Evolutionary conservation across 2,888 invertebrate genomes (phyloP), one percentile per base, ranked within the genome.

Genomic region (Apotomis betuletana): DNA sequence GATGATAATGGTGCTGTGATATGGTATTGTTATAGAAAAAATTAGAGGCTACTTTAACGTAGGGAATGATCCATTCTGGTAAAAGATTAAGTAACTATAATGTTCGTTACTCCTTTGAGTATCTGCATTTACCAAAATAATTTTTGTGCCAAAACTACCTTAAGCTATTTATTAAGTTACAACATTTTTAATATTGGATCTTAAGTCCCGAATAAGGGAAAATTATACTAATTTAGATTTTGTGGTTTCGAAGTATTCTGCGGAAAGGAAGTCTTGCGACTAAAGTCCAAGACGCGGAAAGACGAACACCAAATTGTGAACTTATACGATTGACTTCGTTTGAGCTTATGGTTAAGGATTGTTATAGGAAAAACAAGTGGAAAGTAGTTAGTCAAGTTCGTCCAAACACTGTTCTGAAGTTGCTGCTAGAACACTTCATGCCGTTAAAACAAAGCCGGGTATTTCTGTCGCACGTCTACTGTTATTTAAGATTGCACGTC

Each of bases 1-100:
- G 78, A 76, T 81, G 84, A 83, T 84, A 81, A 81, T 83, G 85
- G 86, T 85, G 85, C 90, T 90, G 87, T 90, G 88, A 88, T 90
- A 88, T 87, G 85, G 83, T 87, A 86, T 85, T 87, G 82, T 85
- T 86, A 81, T 84, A 87, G 81, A 84, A 79, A 65, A 67, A 60
- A 84, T 81, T 83, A 81, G 81, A 81, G 70, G 79, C 79, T 82
- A 82, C 78, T 80, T 80, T 78, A 80, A 67, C 80, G 80, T 81
- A 83, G 78, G 79, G 68, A 77, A 75, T 62, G 77, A 80, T 79
- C 77, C 77, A 76, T 77, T 79, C 76, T 79, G 80, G 80, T 80
- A 76, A 77, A 76, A 75, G 72, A 75, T 76, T 76, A 77, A 75
- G 78, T 75, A 68, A 65, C 67, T 74, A 75, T 65, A 61, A 69